A percentile compares a stretch with the other conserved stretches of the same genome.
These are phyloP conservation scores for Alca torda DNA, from an alignment of 2,797 vertebrate genomes.

Conservation along the genomic window DNA sequence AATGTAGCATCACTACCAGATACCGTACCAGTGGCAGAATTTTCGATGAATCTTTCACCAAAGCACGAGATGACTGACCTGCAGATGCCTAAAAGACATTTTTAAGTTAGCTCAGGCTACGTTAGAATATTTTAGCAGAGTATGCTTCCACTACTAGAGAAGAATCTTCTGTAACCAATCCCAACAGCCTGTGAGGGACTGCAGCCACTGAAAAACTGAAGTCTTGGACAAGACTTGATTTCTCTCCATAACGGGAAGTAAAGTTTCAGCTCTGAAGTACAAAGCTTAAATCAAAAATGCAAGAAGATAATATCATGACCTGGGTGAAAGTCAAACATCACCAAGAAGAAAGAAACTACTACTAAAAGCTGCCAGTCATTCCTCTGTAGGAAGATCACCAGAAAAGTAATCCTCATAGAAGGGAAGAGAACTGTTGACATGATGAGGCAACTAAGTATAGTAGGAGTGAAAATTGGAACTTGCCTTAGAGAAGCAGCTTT, in stretches of 20 bases:
- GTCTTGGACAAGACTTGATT: not conserved
- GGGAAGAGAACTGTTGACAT: not conserved
- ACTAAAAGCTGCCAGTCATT: not conserved
- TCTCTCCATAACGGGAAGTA: not conserved
- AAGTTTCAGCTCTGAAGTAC: not conserved
- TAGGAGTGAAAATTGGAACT: not conserved
- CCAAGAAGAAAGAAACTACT: not conserved
- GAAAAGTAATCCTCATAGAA: not conserved
- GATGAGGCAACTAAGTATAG: not conserved
- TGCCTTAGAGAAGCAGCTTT: not conserved
- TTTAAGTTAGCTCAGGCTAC: not conserved
- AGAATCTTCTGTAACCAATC: not conserved
- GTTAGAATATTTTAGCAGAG: not conserved
- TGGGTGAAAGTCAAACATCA: not conserved
- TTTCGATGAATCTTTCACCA: not conserved
- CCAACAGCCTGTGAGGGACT: not conserved
- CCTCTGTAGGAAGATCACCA: not conserved
- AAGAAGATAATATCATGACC: not conserved
- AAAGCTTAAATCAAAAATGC: not conserved
- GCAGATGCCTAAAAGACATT: not conserved
- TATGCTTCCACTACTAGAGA: not conserved
- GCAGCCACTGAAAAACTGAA: not conserved
- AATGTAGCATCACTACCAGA: not conserved
- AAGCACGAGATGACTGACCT: not conserved
- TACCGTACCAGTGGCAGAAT: not conserved